Conservation (phyloP, 1,140 invertebrate genomes). For the Pogonus chalceus region DNA sequence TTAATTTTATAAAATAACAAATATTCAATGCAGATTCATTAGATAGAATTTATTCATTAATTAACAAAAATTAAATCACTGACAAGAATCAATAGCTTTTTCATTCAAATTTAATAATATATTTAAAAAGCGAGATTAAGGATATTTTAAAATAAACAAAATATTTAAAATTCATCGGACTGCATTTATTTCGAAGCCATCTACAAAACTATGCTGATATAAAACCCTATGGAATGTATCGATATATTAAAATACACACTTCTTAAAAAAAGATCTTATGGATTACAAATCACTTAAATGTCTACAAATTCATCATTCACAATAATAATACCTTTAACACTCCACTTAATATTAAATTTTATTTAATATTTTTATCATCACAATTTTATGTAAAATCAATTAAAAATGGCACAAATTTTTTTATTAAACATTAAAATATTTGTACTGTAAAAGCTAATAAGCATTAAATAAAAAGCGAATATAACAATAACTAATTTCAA, state of each 20-base stretch:
- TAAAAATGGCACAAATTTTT: slow-evolving; percentile 15
- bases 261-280: not conserved
- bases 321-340: not conserved
- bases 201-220: not conserved
- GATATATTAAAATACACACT: not conserved
- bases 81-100: too few species aligned
- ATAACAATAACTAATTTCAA: too few species aligned
- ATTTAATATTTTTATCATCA: slow-evolving; percentile 11
- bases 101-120: too few species aligned
- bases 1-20: too few species aligned
- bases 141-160: too few species aligned
- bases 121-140: too few species aligned
- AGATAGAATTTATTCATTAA: too few species aligned
- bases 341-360: slow-evolving; percentile 12
- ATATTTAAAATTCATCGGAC: not conserved
- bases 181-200: not conserved
- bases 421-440: too few species aligned
- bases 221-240: not conserved
- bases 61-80: too few species aligned
- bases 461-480: too few species aligned
- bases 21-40: too few species aligned
- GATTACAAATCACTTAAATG: not conserved
- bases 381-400: slow-evolving; percentile 17
- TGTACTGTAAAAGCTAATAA: too few species aligned
- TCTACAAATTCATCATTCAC: not conserved